Conservation (phyloP, 1,140 invertebrate genomes). For the Harlomillsia oculata region DNA sequence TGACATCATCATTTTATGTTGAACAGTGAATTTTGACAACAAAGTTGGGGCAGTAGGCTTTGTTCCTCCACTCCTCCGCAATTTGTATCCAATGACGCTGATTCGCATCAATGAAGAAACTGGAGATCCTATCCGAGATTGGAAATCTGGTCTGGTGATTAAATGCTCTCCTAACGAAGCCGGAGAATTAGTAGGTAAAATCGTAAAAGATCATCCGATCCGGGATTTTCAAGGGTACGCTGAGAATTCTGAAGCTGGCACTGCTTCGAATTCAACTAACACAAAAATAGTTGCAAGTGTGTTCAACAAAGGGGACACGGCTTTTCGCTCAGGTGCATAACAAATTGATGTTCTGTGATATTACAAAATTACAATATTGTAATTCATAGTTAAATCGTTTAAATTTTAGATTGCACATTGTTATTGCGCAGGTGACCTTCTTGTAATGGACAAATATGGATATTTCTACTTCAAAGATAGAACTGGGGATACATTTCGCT, state of each 20-base stretch:
- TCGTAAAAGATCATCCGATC: conserved; percentile 67
- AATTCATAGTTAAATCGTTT: no score
- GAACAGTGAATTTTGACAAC: conserved; percentile 81
- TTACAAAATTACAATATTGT: no score
- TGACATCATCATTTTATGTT: conserved; percentile 49
- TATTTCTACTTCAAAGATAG: conserved; percentile 53
- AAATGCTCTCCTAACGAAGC: conserved; percentile 56
- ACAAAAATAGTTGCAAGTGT: conserved; percentile 87
- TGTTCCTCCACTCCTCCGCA: conserved; percentile 69
- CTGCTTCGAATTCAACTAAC: conserved; percentile 78
- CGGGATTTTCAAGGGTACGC: conserved; percentile 61
- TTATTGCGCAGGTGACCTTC: conserved; percentile 48
- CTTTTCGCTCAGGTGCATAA: conserved; percentile 22
- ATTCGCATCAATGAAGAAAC: conserved; percentile 74
- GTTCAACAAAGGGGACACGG: conserved; percentile 69
- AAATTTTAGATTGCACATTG: neutral
- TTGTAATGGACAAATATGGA: conserved; percentile 52
- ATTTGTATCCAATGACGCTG: conserved; percentile 74
- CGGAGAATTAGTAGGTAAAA: conserved; percentile 95
- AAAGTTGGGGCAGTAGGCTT: conserved; percentile 92
- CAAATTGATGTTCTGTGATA: no score
- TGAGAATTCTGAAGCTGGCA: conserved; percentile 1
- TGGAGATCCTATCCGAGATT: conserved; percentile 68
- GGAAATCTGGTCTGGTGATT: conserved; percentile 63
- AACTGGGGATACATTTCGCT: conserved; percentile 53